These are phyloP conservation scores for Eupeodes corollae DNA, from an alignment of 1,140 invertebrate species.

Conservation along the genomic window DNA sequence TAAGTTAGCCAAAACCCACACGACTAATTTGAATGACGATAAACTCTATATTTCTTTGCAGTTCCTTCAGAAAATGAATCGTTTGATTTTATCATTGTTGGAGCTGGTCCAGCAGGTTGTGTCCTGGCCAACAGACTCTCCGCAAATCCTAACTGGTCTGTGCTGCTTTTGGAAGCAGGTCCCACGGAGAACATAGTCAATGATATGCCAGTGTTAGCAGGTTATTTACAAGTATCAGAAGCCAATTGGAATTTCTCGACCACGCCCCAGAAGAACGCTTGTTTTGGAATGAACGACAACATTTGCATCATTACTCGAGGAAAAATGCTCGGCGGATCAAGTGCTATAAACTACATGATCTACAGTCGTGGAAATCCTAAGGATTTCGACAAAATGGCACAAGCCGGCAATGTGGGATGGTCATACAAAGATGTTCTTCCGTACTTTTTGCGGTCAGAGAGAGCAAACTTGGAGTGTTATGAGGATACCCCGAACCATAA, in stretches of 20 bases:
- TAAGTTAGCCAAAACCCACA: too few relatives aligned
- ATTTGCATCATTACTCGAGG: constrained; percentile 56
- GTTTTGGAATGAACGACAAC: constrained; percentile 40
- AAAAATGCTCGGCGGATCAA: constrained; percentile 62
- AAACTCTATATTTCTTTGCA: too few relatives aligned
- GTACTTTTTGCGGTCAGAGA: constrained; percentile 52
- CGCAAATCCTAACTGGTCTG: constrained; percentile 41
- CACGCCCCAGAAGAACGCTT: constrained; percentile 44
- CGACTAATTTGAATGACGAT: too few relatives aligned
- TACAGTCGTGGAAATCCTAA: constrained; percentile 23
- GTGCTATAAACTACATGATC: constrained; percentile 66
- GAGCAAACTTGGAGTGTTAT: constrained; percentile 42
- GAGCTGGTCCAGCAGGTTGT: constrained; percentile 56
- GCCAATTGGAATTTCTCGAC: constrained; percentile 57
- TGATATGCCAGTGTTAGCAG: constrained; percentile 48
- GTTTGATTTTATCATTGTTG: constrained; percentile 40
- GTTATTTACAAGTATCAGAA: constrained; percentile 39
- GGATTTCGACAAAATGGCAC: constrained; percentile 50
- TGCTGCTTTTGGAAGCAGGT: constrained; percentile 52
- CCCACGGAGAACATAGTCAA: constrained; percentile 52
- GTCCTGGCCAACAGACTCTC: constrained; percentile 46
- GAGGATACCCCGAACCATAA: constrained; percentile 45
- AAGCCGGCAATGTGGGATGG: constrained; percentile 56
- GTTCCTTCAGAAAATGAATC: constrained; percentile 1
- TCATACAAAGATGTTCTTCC: constrained; percentile 59